Percentiles rank a stretch among this genome's conserved stretches.
Conservation (phyloP, 2,113 vertebrate genomes). For the Rissa tridactyla region DNA sequence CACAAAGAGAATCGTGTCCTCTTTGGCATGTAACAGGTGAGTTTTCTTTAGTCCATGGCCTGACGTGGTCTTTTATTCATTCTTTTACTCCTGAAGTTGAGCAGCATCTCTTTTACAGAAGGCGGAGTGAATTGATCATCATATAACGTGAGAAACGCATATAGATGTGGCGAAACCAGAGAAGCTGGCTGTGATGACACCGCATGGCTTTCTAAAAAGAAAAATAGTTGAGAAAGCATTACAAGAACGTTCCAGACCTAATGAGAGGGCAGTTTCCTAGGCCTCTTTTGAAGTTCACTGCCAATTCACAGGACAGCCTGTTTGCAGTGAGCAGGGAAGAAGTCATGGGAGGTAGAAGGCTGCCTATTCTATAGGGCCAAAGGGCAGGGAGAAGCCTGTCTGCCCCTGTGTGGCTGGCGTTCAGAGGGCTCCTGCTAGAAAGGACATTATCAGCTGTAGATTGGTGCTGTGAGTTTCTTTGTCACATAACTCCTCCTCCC, state of each 20-base stretch:
- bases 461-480: not conserved
- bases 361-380: not conserved
- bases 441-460: not conserved
- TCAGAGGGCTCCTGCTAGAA: not conserved
- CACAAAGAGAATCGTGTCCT: not conserved
- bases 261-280: not conserved
- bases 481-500: not conserved
- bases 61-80: not conserved
- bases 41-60: not conserved
- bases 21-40: not conserved
- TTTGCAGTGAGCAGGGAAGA: not conserved
- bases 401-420: not conserved
- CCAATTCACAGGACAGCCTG: not conserved
- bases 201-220: slow-evolving; percentile 86
- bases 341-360: not conserved
- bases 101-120: slow-evolving; percentile 67
- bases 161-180: slow-evolving; percentile 91
- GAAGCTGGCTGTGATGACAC: slow-evolving; percentile 87
- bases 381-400: not conserved
- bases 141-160: slow-evolving; percentile 89
- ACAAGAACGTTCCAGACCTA: not conserved
- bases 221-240: not conserved
- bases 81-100: not conserved
- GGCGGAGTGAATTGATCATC: slow-evolving; percentile 86
- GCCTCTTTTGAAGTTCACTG: not conserved